Conservation (phyloP, 2,888 invertebrate species). For the Melanotus villosus region DNA sequence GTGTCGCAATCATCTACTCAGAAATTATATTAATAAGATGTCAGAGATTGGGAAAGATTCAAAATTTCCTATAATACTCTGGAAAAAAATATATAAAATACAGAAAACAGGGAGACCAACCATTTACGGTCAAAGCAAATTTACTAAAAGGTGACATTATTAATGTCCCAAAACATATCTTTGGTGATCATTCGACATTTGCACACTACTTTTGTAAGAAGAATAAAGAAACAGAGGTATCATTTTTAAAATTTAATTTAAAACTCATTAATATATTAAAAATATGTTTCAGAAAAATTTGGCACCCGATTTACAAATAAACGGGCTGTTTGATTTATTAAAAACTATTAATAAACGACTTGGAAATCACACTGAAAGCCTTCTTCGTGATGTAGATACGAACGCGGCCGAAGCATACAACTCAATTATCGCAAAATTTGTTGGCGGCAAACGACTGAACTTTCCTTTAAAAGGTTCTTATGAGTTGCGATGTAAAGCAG, state of each 20-base stretch:
- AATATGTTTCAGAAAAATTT: background rate
- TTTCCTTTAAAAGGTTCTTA: too few relatives aligned
- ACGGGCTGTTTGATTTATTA: too few relatives aligned
- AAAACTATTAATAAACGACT: too few relatives aligned
- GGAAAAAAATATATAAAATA: slow-evolving; percentile 1
- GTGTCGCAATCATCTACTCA: slow-evolving; percentile 1
- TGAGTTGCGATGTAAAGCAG: slow-evolving; percentile 58
- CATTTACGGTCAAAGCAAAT: background rate
- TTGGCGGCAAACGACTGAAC: too few relatives aligned
- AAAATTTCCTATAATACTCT: background rate
- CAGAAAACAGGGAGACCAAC: background rate
- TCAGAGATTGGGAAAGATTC: too few relatives aligned
- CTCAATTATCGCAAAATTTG: too few relatives aligned
- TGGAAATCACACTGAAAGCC: too few relatives aligned
- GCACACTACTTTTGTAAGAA: slow-evolving; percentile 4
- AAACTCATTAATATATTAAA: background rate
- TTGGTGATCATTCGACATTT: slow-evolving; percentile 6
- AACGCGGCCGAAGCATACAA: too few relatives aligned
- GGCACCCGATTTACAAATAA: background rate
- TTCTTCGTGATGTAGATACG: too few relatives aligned
- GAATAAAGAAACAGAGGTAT: background rate
- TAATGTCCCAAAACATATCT: slow-evolving; percentile 9
- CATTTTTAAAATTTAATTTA: background rate
- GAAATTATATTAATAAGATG: background rate
- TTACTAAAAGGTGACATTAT: background rate